These are phyloP conservation scores for Pomatostomus ruficeps DNA, from an alignment of 2,113 vertebrate genomes.

Conservation along the genomic window DNA sequence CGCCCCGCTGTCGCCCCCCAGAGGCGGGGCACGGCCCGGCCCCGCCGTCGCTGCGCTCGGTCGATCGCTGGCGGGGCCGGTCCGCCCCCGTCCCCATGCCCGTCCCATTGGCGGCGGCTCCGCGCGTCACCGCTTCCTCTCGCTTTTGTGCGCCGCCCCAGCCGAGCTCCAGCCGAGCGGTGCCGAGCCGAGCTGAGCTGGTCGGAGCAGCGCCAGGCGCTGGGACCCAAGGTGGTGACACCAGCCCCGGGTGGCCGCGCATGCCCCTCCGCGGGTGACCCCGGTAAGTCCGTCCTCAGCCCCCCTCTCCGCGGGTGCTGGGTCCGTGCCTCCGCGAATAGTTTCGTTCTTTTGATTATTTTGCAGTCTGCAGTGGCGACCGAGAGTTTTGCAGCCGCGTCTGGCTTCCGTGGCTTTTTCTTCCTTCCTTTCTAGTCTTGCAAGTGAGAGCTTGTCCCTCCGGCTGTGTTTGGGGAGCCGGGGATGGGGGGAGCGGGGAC, in stretches of 20 bases:
- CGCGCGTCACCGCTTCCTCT: constrained; percentile 55
- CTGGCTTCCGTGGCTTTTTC: not conserved
- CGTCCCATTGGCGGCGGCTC: constrained; percentile 1
- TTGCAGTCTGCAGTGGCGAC: not conserved
- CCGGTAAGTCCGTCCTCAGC: not conserved
- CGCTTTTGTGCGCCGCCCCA: constrained; percentile 37
- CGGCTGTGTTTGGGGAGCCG: not conserved
- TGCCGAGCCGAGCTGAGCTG: not conserved
- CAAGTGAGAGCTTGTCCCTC: not conserved
- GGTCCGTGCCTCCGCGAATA: not conserved
- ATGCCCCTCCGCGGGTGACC: not conserved
- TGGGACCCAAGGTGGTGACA: not conserved
- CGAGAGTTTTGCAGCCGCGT: not conserved
- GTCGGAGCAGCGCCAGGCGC: not conserved
- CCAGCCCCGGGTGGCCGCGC: not conserved
- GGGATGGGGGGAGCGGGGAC: accelerated
- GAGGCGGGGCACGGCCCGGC: not conserved
- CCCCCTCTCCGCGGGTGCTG: no score
- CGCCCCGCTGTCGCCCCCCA: not conserved
- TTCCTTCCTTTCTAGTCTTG: not conserved
- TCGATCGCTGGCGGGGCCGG: not conserved
- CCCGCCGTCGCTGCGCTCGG: not conserved
- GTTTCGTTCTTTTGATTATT: not conserved
- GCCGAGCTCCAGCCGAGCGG: not conserved
- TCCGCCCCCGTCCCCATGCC: not conserved